Base-by-base conservation (phyloP, 2,888 invertebrate genomes). In the Antitype chi region DNA sequence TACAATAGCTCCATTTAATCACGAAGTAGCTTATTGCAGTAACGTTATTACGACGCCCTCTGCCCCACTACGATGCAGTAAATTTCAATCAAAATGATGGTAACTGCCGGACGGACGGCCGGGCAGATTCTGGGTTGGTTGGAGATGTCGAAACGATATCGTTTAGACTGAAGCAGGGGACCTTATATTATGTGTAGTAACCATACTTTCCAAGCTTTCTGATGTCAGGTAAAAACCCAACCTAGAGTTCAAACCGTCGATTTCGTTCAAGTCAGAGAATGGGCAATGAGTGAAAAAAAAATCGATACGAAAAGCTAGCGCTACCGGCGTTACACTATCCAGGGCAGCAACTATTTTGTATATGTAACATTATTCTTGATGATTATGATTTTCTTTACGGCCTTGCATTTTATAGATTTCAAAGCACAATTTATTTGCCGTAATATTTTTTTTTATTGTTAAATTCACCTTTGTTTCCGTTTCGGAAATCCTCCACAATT, bases 71-170 rank as follows among this genome's bases (percentile, higher is more conserved):
- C 91, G 88, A 88, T 90, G 93, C 93, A 92, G 92, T 96, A 96
- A 95, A 96, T 96, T 95, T 95, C 94, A 95, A 96, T 96, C 95
- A 95, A 94, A 95, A 94, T 93, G 92, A 95, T 94, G 91, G 91
- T 93, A 94, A 93, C 93, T 91, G 92, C 95, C 94, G 95, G 95
- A 94, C 95, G 91, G 85, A 82, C 72, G 60, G 67, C 70, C 76
- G 68, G 90, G 64, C 11, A 23, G 92, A 96, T 95, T 95, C 92
- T 92, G 91, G 59, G 6, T 52, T 55, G 38, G 17, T 23, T 53
- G 32, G 62, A 78, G 76, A 89, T 86, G 25, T 76, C 23, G 72
- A 68, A 76, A 75, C 78, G 78, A 80, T 74, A 76, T 69, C 55
- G 81, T 43, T 59, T 32, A 0, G 5, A 49, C 0, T 49, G 55